Conservation (phyloP, 1,140 invertebrate genomes). For the Sycophila sp. region DNA sequence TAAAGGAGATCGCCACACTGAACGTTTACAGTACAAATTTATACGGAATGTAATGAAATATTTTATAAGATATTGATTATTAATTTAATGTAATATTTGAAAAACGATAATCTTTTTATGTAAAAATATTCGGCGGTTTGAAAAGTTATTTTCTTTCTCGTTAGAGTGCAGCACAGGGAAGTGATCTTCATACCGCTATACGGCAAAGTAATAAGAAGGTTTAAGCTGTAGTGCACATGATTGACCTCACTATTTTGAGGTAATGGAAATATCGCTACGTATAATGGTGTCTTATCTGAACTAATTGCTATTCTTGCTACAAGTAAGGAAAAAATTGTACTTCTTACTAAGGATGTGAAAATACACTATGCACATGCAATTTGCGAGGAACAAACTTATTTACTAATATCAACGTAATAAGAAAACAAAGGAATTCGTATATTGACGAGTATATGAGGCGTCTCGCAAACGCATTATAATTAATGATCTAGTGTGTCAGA, state of each 20-base stretch:
- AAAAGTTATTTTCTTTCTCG: constrained; percentile 18
- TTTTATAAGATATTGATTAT: not conserved
- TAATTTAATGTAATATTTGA: not conserved
- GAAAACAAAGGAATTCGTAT: constrained; percentile 37
- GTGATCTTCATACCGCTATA: not conserved
- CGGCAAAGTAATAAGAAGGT: not conserved
- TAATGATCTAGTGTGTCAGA: constrained; percentile 40
- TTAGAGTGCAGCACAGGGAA: not conserved
- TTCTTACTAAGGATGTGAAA: constrained; percentile 47
- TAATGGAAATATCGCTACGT: constrained; percentile 55
- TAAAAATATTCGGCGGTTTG: not conserved
- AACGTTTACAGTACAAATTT: constrained; percentile 22
- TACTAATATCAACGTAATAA: constrained; percentile 41
- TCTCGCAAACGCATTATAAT: constrained; percentile 32
- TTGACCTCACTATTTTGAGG: constrained; percentile 34
- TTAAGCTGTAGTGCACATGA: constrained; percentile 18
- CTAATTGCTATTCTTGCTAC: constrained; percentile 56
- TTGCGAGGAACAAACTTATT: constrained; percentile 39
- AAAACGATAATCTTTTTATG: not conserved
- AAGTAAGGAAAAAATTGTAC: constrained; percentile 52
- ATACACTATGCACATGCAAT: constrained; percentile 31
- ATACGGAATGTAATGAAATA: not conserved
- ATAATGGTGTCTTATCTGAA: constrained; percentile 61
- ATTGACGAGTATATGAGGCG: constrained; percentile 33
- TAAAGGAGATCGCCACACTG: not conserved